Conservation (phyloP, 2,888 invertebrate species). For the Tuta absoluta region DNA sequence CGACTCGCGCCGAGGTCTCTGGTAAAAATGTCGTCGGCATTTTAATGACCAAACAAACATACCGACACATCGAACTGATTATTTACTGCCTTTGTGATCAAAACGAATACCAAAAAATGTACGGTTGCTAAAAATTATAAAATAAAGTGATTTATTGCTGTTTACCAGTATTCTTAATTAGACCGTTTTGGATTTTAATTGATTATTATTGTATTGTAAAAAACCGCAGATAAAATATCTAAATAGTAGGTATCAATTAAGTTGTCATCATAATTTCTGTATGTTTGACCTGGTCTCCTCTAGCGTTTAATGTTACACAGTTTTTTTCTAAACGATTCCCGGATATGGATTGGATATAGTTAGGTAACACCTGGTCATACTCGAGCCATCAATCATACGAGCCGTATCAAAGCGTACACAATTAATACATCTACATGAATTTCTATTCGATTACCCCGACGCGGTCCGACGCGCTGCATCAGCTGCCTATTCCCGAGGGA, state of each 20-base stretch:
- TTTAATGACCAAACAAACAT: conserved; percentile 66
- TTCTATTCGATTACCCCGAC: conserved; percentile 53
- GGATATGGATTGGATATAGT: not conserved
- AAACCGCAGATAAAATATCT: conserved; percentile 22
- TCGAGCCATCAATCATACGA: conserved; percentile 8
- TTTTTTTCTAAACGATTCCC: not conserved
- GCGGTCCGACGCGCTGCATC: conserved; percentile 42
- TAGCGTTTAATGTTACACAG: conserved; percentile 4
- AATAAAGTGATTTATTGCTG: conserved; percentile 52
- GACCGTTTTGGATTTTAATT: conserved; percentile 39
- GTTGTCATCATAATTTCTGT: conserved; percentile 25
- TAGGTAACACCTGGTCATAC: conserved; percentile 1
- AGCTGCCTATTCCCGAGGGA: conserved; percentile 60
- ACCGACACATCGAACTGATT: conserved; percentile 66
- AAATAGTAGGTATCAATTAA: conserved; percentile 27
- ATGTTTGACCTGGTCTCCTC: conserved; percentile 16
- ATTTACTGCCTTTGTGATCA: conserved; percentile 69
- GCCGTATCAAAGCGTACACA: conserved; percentile 31
- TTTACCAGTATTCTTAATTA: conserved; percentile 39
- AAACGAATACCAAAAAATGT: conserved; percentile 49
- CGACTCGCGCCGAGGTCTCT: conserved; percentile 54
- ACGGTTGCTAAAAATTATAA: conserved; percentile 49
- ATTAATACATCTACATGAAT: conserved; percentile 48
- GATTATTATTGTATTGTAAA: conserved; percentile 35
- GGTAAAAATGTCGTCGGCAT: conserved; percentile 68